These are phyloP conservation scores for Chaenocephalus aceratus DNA, from an alignment of 2,113 vertebrate species.

Conservation along the genomic window DNA sequence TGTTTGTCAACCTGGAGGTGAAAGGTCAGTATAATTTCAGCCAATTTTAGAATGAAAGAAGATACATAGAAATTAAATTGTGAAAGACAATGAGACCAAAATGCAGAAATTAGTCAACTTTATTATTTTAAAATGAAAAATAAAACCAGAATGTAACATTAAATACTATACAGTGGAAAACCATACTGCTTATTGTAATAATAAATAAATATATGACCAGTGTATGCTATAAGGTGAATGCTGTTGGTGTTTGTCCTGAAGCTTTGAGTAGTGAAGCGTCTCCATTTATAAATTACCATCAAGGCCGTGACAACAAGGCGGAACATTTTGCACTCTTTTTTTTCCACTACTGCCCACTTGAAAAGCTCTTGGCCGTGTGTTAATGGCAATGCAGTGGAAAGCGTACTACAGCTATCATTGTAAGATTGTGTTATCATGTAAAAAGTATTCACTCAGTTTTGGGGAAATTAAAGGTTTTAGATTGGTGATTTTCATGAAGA, in stretches of 20 bases:
- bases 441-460: not conserved
- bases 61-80: too few relatives aligned
- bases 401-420: not conserved
- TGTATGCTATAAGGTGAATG: too few relatives aligned
- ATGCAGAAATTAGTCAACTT: too few relatives aligned
- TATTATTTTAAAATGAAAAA: too few relatives aligned
- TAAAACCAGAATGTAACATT: too few relatives aligned
- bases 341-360: conserved; percentile 24
- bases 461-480: not conserved
- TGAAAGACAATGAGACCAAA: too few relatives aligned
- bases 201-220: too few relatives aligned
- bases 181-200: too few relatives aligned
- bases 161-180: too few relatives aligned
- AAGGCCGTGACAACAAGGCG: conserved; percentile 40
- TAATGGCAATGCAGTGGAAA: conserved; percentile 2
- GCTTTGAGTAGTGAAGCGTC: not conserved
- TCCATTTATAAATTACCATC: conserved; percentile 41
- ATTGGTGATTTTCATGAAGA: not conserved
- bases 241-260: not conserved
- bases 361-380: not conserved
- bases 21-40: conserved; percentile 79
- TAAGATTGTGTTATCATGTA: not conserved
- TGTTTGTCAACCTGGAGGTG: conserved; percentile 72
- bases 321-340: conserved; percentile 41
- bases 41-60: not conserved